phyloP scores from a whole-genome alignment of 1,140 invertebrate genomes.

The Limonius californicus region DNA sequence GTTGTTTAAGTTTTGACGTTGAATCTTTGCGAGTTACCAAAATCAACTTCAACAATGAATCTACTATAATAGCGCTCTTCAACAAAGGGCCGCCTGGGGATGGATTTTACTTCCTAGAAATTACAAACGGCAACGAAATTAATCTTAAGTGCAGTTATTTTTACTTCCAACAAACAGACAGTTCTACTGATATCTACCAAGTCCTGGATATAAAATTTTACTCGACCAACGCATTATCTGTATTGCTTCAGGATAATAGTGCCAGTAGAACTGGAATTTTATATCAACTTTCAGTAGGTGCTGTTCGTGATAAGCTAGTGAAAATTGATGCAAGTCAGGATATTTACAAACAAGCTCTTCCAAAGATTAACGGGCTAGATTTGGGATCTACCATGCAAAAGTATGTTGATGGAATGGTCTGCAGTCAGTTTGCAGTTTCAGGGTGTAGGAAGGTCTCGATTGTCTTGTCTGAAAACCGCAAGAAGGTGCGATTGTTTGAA shows the following conservation, averaged over 20 bases:
- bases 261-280: constrained; percentile 56
- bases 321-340: constrained; percentile 47
- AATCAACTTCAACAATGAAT: constrained; percentile 39
- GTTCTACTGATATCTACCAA: constrained; percentile 39
- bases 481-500: constrained; percentile 82
- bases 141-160: constrained; percentile 35
- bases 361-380: constrained; percentile 26
- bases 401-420: constrained; percentile 70
- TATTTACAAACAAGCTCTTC: constrained; percentile 35
- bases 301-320: constrained; percentile 47
- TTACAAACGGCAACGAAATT: constrained; percentile 20
- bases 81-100: constrained; percentile 43
- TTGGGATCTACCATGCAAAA: constrained; percentile 49
- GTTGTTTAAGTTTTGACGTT: constrained; percentile 45
- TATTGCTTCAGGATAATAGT: constrained; percentile 61
- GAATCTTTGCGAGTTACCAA: constrained; percentile 46
- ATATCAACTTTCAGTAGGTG: constrained; percentile 61
- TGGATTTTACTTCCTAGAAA: constrained; percentile 48
- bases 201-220: constrained; percentile 77
- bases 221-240: constrained; percentile 69
- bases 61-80: constrained; percentile 36
- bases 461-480: constrained; percentile 71
- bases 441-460: constrained; percentile 84
- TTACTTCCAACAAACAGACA: neutral
- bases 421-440: constrained; percentile 74